Base-by-base conservation (phyloP, 2,797 vertebrate species). In the Chelon auratus region DNA sequence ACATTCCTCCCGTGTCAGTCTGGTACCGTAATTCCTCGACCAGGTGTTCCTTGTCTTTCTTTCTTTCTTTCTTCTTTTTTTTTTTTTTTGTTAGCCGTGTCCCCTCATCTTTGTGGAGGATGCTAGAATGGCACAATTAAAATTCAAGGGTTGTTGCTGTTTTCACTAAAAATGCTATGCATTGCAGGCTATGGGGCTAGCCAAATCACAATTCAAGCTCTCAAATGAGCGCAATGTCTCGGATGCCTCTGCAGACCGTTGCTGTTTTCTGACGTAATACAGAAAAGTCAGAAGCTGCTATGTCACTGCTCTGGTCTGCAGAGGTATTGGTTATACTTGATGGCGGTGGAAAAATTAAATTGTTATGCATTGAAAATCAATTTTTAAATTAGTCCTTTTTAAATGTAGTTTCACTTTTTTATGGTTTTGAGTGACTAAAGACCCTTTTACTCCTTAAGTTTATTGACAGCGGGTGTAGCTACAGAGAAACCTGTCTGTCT, bases 401-500 rank as follows among this genome's bases (percentile, higher is more conserved):
- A 77, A 78, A 76, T 68, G 64, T 78, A 62, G 42, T 77, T 80
- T 68, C 18, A 73, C 68, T 85, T 73, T 69, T 86, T 65, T 68
- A 70, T 80, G 75, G 80, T 79, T 87, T 82, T 74, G 83, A 30
- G 54, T 86, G 80, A 84, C 80, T 75, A 54, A 84, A 68, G 74
- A 72, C 48, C 60, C 63, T 77, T 64, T 36, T 47, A 55, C 80
- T 87, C 87, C 78, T 59, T 26, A 77, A 87, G 78, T 87, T 75
- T 76, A 79, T 88, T 86, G 93, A 92, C 85, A 88, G 84, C 93
- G 93, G 95, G 95, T 95, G 95, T 96, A 91, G 94, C 93, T 96
- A 96, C 95, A 96, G 95, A 96, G 95, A 96, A 96, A 93, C 95
- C 94, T 93, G 95, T 79, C 81, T 89, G 78, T 94, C 93, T 89